Evolutionary conservation across 2,888 invertebrate genomes (phyloP).

Genomic region (Mesochorus sp.): DNA sequence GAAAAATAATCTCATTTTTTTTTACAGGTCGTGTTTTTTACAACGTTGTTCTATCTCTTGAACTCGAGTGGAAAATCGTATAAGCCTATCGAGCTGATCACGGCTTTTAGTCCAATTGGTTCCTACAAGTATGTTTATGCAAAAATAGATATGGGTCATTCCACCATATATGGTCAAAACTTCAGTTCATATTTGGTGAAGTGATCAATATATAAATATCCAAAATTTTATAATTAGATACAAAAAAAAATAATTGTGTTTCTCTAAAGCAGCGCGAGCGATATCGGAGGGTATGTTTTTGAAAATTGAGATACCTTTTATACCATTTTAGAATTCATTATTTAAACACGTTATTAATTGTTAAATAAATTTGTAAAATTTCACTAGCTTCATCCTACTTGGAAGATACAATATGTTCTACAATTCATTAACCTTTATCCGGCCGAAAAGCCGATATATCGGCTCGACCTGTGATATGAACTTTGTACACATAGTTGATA

Average conservation of each 20-base stretch:
- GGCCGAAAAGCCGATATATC: no score
- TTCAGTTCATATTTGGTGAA: neutral
- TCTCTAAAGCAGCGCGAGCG: constrained; percentile 65
- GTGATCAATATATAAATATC: constrained; percentile 9
- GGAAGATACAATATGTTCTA: no score
- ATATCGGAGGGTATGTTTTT: constrained; percentile 72
- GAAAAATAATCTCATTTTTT: neutral
- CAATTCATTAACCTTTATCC: no score
- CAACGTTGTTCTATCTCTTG: constrained; percentile 97
- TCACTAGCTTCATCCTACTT: no score
- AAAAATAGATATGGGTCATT: no score
- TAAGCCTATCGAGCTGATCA: constrained; percentile 95
- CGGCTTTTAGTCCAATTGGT: constrained; percentile 90
- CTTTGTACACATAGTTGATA: no score
- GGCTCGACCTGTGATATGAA: no score
- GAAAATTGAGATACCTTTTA: constrained; percentile 17
- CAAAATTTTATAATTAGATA: constrained; percentile 32
- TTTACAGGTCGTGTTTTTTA: constrained; percentile 95
- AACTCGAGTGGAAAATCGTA: constrained; percentile 93
- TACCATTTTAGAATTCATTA: no score
- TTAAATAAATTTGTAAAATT: no score
- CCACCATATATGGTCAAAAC: no score
- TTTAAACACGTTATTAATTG: no score
- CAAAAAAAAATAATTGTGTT: constrained; percentile 48
- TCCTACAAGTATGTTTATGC: constrained; percentile 83